Conservation (phyloP, 2,888 invertebrate species). For the Zele albiditarsus region DNA sequence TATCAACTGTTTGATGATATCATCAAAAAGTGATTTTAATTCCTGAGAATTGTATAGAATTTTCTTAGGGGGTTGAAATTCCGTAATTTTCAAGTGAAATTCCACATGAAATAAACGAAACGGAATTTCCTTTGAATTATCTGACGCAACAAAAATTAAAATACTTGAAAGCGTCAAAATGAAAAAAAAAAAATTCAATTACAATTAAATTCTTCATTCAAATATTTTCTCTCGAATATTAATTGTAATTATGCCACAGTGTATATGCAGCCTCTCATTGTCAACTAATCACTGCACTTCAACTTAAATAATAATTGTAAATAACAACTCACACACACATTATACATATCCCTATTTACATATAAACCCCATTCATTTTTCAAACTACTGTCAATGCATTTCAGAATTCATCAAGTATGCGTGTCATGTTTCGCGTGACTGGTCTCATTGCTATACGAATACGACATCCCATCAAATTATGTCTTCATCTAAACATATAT, state of each 20-base stretch:
- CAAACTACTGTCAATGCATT: background rate
- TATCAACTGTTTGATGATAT: no score
- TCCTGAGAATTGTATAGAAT: no score
- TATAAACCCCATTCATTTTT: background rate
- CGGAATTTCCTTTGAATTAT: no score
- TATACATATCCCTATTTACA: background rate
- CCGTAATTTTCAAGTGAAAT: no score
- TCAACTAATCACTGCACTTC: background rate
- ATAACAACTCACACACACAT: background rate
- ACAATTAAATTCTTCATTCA: no score
- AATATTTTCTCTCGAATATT: no score
- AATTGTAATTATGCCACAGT: background rate
- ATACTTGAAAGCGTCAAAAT: no score
- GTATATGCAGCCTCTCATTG: background rate
- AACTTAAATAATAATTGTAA: background rate
- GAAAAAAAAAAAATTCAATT: no score
- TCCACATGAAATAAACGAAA: no score
- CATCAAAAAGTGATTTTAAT: no score
- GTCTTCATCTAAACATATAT: slow-evolving; percentile 42
- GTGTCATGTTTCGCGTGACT: slow-evolving; percentile 3
- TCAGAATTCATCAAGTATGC: background rate
- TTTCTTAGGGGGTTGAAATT: no score
- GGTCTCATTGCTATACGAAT: background rate
- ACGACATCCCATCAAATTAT: slow-evolving; percentile 45
- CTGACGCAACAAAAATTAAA: no score